Percentiles rank a stretch among this genome's conserved stretches.
Evolutionary conservation across 1,140 invertebrate species (phyloP).

Genomic region (Druon quercuslanigerum): DNA sequence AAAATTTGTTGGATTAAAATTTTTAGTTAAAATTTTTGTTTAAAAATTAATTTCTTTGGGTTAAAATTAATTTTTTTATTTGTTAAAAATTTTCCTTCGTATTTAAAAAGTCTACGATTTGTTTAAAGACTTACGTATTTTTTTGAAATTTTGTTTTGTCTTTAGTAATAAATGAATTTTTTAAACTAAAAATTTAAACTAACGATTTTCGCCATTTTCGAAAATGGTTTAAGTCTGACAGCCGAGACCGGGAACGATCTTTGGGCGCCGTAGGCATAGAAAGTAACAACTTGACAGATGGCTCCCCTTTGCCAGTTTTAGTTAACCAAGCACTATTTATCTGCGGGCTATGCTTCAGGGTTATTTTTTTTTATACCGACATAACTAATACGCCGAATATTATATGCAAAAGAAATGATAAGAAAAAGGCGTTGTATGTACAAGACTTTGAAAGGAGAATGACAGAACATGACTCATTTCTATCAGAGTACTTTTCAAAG

Average conservation of each 20-base stretch:
- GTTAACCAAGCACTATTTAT: slow-evolving; percentile 11
- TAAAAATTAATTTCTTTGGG: too few relatives aligned
- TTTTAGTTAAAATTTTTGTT: too few relatives aligned
- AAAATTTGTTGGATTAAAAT: too few relatives aligned
- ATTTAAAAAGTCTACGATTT: too few relatives aligned
- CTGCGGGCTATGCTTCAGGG: slow-evolving; percentile 39
- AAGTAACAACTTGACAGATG: slow-evolving; percentile 56
- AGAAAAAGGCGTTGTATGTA: not conserved
- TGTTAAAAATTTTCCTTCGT: too few relatives aligned
- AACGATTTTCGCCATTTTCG: slow-evolving; percentile 32
- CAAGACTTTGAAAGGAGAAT: not conserved
- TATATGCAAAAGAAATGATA: slow-evolving; percentile 9
- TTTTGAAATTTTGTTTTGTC: too few relatives aligned
- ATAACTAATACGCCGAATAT: slow-evolving; percentile 13
- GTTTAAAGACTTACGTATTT: too few relatives aligned
- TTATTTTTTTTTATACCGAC: slow-evolving; percentile 9
- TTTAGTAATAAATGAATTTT: too few relatives aligned
- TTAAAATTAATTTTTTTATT: too few relatives aligned
- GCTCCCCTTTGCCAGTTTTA: slow-evolving; percentile 34
- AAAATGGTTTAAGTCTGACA: slow-evolving; percentile 47
- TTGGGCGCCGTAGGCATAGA: slow-evolving; percentile 58
- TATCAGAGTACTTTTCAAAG: not conserved
- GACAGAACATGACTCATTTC: not conserved
- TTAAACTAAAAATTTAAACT: too few relatives aligned
- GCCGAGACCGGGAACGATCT: slow-evolving; percentile 55